Base-by-base conservation (phyloP, 1,140 invertebrate species). In the Cydia strobilella region DNA sequence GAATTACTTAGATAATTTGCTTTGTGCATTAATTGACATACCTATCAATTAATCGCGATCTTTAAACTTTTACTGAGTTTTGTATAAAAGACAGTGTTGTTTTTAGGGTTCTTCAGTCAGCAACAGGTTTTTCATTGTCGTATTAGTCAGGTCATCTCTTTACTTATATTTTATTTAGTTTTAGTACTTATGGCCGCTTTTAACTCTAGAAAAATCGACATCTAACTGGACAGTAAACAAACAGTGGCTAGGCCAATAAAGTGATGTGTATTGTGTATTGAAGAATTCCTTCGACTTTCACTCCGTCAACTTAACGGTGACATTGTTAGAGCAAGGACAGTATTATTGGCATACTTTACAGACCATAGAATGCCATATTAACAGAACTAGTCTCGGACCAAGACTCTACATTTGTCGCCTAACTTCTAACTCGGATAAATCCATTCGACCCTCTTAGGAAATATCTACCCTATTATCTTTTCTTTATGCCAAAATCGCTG, bases 241-340 rank as follows among this genome's bases (percentile, higher is more conserved):
- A 59, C 54, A 59, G 54, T 23, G 48, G 18, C 27, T 69, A 15
- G 65, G 9, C 65, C 7, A 69, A 69, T 69, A 65, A 65, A 35
- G 54, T 59, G n/a, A 23, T 23, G 54, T 59, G 54, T 59, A 23
- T 59, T 23, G 54, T 59, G 54, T 59, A 23, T 59, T 20, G 54
- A 59, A 5, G 18, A 69, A 69, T 69, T 69, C 65, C 65, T 35
- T 69, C 31, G 65, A 69, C 65, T 69, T 69, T 69, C 65, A 69
- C 65, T 69, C 65, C 31, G 65, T 23, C 42, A 35, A 7, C 25
- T 69, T 69, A 69, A 69, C 65, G 27, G 27, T 35, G 7, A 35
- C 25, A 31, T 18, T 15, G 65, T 69, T 18, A 69, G 9, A 39
- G 65, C 65, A 69, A 69, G 65, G 65, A 69, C 65, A n/a, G 63